Evolutionary conservation across 2,113 vertebrate genomes (phyloP).

Genomic region (Petrocephalus microphthalmus): DNA sequence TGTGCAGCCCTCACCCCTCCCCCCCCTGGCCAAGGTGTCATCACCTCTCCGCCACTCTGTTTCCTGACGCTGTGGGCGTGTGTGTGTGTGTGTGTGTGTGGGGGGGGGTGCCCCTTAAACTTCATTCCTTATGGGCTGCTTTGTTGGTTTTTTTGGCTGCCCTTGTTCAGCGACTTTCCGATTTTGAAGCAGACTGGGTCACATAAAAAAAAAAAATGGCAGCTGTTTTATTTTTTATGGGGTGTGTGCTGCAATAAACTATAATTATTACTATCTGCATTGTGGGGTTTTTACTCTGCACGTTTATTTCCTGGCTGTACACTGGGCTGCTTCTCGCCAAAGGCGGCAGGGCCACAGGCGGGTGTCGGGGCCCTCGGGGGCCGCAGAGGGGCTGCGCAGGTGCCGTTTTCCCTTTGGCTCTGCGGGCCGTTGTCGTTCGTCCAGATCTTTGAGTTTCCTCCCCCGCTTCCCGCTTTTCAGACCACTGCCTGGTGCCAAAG

Average conservation of each 20-base stretch:
- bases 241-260: neutral
- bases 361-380: neutral
- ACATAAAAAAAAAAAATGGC: neutral
- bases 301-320: neutral
- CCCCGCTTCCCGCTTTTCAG: conserved; percentile 49
- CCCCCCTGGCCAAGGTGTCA: neutral
- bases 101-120: neutral
- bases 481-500: conserved; percentile 76
- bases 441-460: neutral
- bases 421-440: neutral
- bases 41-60: neutral
- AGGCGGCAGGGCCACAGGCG: neutral
- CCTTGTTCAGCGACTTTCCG: neutral
- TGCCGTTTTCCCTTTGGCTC: neutral
- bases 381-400: neutral
- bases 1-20: neutral
- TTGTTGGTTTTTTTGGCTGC: neutral
- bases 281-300: neutral
- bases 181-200: neutral
- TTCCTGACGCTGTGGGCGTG: neutral
- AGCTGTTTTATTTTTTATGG: neutral
- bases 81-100: no score
- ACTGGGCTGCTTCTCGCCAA: neutral
- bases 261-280: neutral
- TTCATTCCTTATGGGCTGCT: neutral